A percentile compares a stretch with the other conserved stretches of the same genome.
phyloP scores from a whole-genome alignment of 2,797 vertebrate species.

The Chaunax sp. region DNA sequence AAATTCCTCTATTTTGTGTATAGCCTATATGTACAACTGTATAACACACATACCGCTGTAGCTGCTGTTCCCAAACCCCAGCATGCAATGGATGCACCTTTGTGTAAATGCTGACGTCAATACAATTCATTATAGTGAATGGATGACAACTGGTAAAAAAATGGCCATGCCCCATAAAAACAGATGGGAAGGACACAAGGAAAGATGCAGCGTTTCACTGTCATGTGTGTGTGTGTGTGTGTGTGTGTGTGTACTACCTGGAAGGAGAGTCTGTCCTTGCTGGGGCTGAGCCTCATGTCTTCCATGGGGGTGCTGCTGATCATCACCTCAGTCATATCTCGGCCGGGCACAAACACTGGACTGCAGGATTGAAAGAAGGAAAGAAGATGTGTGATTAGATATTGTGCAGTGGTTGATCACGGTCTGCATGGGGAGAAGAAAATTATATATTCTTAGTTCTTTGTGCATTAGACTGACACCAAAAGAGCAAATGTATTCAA shows the following conservation, averaged over 20 bases:
- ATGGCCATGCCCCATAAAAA: not conserved
- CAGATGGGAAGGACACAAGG: not conserved
- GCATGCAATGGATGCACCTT: not conserved
- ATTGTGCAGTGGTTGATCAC: not conserved
- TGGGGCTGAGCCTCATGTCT: constrained; percentile 93
- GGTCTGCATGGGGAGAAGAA: not conserved
- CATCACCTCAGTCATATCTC: constrained; percentile 98
- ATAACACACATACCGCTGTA: not conserved
- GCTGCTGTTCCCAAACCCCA: not conserved
- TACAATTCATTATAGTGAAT: constrained; percentile 15
- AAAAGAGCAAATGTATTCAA: too few species aligned
- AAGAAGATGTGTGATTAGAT: constrained; percentile 17
- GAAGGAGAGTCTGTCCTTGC: constrained; percentile 94
- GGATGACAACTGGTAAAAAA: not conserved
- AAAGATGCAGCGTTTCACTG: not conserved
- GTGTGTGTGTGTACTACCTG: constrained; percentile 84
- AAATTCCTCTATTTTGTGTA: too few species aligned
- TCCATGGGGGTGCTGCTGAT: constrained; percentile 94
- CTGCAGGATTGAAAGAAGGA: constrained; percentile 72
- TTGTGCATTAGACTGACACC: too few species aligned
- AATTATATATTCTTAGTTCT: not conserved
- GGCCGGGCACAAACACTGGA: constrained; percentile 90
- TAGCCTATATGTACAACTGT: too few species aligned
- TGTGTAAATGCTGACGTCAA: constrained; percentile 1
- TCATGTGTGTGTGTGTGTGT: not conserved